phyloP scores from a whole-genome alignment of 2,797 vertebrate species.

The Hydrolagus colliei region DNA sequence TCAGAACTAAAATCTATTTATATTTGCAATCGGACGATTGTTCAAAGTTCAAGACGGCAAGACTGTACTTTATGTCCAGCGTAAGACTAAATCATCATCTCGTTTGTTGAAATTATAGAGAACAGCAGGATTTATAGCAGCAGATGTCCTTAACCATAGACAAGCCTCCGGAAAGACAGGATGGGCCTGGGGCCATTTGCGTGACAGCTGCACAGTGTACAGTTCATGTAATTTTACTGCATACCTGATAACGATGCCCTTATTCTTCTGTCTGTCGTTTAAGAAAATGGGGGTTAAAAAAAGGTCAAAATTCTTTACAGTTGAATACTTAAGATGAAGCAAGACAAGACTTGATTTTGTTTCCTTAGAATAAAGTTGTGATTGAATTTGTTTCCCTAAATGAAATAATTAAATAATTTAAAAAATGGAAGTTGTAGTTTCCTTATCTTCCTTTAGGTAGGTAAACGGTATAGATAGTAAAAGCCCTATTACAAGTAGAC shows the following conservation, averaged over 20 bases:
- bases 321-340: not conserved
- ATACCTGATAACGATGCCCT: constrained; percentile 11
- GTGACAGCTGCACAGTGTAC: not conserved
- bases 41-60: no score
- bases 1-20: no score
- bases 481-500: not conserved
- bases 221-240: not conserved
- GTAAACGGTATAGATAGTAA: not conserved
- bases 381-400: constrained; percentile 5
- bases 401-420: not conserved
- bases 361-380: not conserved
- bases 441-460: not conserved
- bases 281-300: not conserved
- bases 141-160: not conserved
- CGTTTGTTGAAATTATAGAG: not conserved
- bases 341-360: not conserved
- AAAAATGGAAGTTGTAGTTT: not conserved
- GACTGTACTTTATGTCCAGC: not conserved
- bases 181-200: not conserved
- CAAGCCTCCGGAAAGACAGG: not conserved
- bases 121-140: not conserved
- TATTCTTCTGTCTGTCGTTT: not conserved
- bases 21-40: no score
- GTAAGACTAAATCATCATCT: not conserved
- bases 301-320: constrained; percentile 19